Conservation (phyloP, 2,797 vertebrate species). For the Melanotaenia maccullochi region DNA sequence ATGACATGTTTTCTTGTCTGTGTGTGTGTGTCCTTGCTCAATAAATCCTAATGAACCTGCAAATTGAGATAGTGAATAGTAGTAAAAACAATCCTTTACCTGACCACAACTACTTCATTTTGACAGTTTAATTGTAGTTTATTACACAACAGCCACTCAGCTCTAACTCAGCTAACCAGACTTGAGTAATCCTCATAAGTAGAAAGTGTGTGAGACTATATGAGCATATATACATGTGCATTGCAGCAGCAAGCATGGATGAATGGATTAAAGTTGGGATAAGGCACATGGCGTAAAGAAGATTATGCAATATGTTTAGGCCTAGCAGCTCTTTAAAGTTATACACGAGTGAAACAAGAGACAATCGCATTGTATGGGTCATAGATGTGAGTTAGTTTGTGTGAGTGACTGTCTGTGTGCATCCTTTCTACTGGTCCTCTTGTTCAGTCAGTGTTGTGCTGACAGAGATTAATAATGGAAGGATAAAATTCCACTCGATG, state of each 20-base stretch:
- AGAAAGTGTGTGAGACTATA: constrained; percentile 29
- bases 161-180: constrained; percentile 44
- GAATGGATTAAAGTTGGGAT: constrained; percentile 71
- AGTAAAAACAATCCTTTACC: constrained; percentile 21
- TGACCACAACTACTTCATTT: constrained; percentile 32
- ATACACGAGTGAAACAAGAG: constrained; percentile 46
- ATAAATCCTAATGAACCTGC: constrained; percentile 26
- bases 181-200: constrained; percentile 45
- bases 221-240: constrained; percentile 41
- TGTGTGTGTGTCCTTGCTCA: not conserved
- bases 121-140: constrained; percentile 55
- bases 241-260: constrained; percentile 62
- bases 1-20: not conserved
- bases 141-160: constrained; percentile 46
- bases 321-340: constrained; percentile 49
- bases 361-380: constrained; percentile 57
- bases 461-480: constrained; percentile 66
- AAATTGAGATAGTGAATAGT: constrained; percentile 33
- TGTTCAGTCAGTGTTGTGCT: constrained; percentile 50
- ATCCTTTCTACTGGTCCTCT: constrained; percentile 37
- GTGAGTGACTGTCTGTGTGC: constrained; percentile 15
- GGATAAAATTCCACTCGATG: constrained; percentile 44
- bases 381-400: constrained; percentile 15
- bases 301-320: constrained; percentile 75
- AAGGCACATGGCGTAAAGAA: constrained; percentile 62